Evolutionary conservation across 2,797 vertebrate species (phyloP).

Genomic region (Ataeniobius toweri): DNA sequence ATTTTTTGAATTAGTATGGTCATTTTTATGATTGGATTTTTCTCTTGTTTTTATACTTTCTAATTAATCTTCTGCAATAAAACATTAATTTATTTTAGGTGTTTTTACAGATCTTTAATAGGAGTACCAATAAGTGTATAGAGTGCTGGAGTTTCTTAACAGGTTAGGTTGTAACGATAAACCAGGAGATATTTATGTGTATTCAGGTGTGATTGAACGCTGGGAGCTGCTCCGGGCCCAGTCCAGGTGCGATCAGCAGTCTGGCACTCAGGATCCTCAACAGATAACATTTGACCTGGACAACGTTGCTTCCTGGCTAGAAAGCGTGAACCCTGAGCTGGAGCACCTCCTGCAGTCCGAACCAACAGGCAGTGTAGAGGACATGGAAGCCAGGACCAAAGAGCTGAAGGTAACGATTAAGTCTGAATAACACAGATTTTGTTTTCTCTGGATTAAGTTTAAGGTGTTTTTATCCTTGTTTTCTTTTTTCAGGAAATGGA

Average conservation of each 20-base stretch:
- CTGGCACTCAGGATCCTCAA: conserved; percentile 73
- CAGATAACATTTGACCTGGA: conserved; percentile 82
- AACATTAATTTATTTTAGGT: neutral
- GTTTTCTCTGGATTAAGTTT: neutral
- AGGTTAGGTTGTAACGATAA: neutral
- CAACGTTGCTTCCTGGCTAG: conserved; percentile 85
- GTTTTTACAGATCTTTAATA: neutral
- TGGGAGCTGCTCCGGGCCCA: conserved; percentile 90
- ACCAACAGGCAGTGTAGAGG: conserved; percentile 67
- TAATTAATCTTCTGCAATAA: neutral
- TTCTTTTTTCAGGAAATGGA: conserved; percentile 82
- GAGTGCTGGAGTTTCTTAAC: neutral
- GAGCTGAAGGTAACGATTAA: conserved; percentile 81
- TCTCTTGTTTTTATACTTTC: neutral
- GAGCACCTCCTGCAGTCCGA: conserved; percentile 71
- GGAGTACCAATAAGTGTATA: neutral
- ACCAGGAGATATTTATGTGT: neutral
- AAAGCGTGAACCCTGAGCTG: conserved; percentile 81
- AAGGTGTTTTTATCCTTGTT: neutral
- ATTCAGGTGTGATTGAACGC: conserved; percentile 87
- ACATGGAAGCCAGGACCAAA: conserved; percentile 80
- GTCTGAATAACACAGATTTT: accelerated
- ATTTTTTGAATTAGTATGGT: too few relatives aligned
- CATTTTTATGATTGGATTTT: neutral
- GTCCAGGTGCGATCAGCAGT: conserved; percentile 78